Percentiles rank a stretch among this genome's conserved stretches.
Evolutionary conservation across 23 tunicate genomes (phyloP).

Genomic region (Phallusia fumigata): DNA sequence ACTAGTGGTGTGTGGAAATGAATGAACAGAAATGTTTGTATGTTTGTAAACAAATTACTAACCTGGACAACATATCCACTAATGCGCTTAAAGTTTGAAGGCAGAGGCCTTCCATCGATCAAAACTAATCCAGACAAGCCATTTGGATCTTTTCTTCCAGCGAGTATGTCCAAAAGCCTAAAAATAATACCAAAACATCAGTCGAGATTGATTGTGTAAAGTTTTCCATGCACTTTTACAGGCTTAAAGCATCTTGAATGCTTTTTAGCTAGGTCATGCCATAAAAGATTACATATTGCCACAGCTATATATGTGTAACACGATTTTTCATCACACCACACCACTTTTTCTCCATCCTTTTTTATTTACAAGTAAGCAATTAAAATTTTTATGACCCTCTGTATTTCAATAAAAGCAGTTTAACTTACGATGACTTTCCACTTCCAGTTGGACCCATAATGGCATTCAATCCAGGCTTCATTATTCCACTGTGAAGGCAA

Average conservation of each 20-base stretch:
- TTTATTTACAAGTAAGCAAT: too few species aligned
- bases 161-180: slow-evolving; percentile 76
- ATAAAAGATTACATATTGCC: too few species aligned
- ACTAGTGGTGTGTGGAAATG: too few species aligned
- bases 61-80: slow-evolving; percentile 95
- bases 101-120: slow-evolving; percentile 58
- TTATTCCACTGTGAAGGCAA: slow-evolving; percentile 29
- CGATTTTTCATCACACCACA: too few species aligned
- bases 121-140: slow-evolving; percentile 70
- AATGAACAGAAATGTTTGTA: too few species aligned
- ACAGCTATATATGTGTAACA: too few species aligned
- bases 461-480: slow-evolving; percentile 54
- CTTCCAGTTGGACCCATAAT: slow-evolving; percentile 97
- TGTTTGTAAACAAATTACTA: too few species aligned
- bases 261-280: too few species aligned
- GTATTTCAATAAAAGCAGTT: too few species aligned
- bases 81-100: slow-evolving; percentile 73
- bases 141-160: slow-evolving; percentile 84
- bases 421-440: slow-evolving; percentile 80
- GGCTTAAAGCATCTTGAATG: background rate
- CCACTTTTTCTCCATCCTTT: too few species aligned
- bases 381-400: too few species aligned
- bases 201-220: background rate
- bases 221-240: background rate
- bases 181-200: too few species aligned